Evolutionary conservation across 1,140 invertebrate genomes (phyloP), one percentile per base, ranked within the genome.

Genomic region (Pseudobourletiella spinata): DNA sequence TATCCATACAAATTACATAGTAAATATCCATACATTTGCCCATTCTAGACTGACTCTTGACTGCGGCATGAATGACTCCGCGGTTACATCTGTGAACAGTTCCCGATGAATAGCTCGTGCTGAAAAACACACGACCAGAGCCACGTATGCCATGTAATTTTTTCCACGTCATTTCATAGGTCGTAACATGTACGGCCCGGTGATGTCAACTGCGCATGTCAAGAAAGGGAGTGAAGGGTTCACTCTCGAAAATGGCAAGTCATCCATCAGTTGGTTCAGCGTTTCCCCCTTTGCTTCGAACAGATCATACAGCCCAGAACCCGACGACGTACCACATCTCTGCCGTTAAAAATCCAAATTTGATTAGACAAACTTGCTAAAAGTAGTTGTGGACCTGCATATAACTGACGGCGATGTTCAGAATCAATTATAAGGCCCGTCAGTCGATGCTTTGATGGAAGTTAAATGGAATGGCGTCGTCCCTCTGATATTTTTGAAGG

Each of bases 81-180:
- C 56, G 28, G 66, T 57, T 18, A 69, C 42, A 56, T 55, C 52
- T 3, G n/a, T 39, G 8, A 65, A 52, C 18, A 67, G 14, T 55
- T 69, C 64, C 1, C 67, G 30, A 59, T 65, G 65, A 32, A 67
- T 25, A 15, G 67, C 60, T 43, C 65, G 61, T 43, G 70, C 71
- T 1, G 63, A 8, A 35, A 77, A 72, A 56, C 76, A 79, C 3
- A 78, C 71, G 57, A 79, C 79, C 3, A 79, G 1, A 20, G 67
- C 71, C 4, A 78, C 50, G 59, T 77, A 59, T n/a, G 3, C 16
- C 6, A 30, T 59, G 28, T 6, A 30, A 30, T 1, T 0, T 30
- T 26, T 44, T 46, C 15, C n/a, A 15, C 50, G 6, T 14, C 57
- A 24, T 28, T 43, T 30, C 2, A 15, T 22, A 3, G 14, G 11